Conservation (phyloP, 2,888 invertebrate genomes). For the Volucella inanis region DNA sequence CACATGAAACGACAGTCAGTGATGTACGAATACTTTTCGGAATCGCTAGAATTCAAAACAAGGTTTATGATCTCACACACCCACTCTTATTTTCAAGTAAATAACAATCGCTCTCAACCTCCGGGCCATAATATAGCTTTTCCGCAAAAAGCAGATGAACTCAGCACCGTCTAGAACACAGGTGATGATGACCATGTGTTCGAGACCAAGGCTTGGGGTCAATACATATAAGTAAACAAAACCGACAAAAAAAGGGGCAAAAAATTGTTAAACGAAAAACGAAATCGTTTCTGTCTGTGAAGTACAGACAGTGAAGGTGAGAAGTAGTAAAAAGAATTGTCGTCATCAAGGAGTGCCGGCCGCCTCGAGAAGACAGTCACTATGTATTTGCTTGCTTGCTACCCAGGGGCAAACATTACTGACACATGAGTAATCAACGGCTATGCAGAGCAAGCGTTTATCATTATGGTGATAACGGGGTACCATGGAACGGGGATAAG, state of each 20-base stretch:
- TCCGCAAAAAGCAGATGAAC: background rate
- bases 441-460: slow-evolving; percentile 18
- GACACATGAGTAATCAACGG: slow-evolving; percentile 67
- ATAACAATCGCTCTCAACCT: too few relatives aligned
- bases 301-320: slow-evolving; percentile 47
- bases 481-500: slow-evolving; percentile 26
- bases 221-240: slow-evolving; percentile 33
- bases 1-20: too few relatives aligned
- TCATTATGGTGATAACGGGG: background rate
- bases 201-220: background rate
- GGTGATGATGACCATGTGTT: slow-evolving; percentile 31
- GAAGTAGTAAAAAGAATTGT: slow-evolving; percentile 52
- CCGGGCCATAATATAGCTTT: too few relatives aligned
- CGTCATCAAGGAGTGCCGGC: slow-evolving; percentile 70
- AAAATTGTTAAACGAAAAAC: background rate
- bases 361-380: slow-evolving; percentile 43
- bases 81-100: too few relatives aligned
- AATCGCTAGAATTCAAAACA: too few relatives aligned
- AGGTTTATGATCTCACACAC: too few relatives aligned
- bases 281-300: slow-evolving; percentile 20
- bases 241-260: background rate
- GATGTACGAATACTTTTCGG: too few relatives aligned
- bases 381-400: slow-evolving; percentile 17
- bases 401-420: slow-evolving; percentile 61
- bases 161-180: slow-evolving; percentile 2